Conservation (phyloP, 1,140 invertebrate genomes). For the Campoletis sonorensis region DNA sequence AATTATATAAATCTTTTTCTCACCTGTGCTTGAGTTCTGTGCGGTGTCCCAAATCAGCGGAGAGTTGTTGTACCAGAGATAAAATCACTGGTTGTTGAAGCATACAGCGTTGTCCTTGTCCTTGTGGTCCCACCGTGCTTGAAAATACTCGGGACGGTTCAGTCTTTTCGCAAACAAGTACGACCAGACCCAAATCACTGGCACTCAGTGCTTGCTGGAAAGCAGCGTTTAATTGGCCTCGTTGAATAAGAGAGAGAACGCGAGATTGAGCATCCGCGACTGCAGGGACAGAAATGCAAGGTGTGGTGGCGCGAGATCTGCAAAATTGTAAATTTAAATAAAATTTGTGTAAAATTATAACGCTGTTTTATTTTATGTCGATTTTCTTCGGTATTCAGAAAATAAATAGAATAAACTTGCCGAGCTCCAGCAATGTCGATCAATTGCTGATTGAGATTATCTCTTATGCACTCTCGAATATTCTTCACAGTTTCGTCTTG, state of each 20-base stretch:
- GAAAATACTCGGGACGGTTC: slow-evolving; percentile 87
- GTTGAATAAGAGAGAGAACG: slow-evolving; percentile 84
- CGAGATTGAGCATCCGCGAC: slow-evolving; percentile 78
- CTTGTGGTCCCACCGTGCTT: slow-evolving; percentile 78
- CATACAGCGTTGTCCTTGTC: slow-evolving; percentile 64
- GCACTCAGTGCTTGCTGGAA: slow-evolving; percentile 93
- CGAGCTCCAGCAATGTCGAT: slow-evolving; percentile 69
- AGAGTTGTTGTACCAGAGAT: slow-evolving; percentile 94
- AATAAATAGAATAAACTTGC: slow-evolving; percentile 54
- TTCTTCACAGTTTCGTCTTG: slow-evolving; percentile 69
- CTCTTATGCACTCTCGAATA: slow-evolving; percentile 69
- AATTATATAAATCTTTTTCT: too few species aligned
- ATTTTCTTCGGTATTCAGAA: not conserved
- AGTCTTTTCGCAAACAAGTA: slow-evolving; percentile 89
- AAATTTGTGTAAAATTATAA: not conserved
- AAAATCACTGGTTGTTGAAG: slow-evolving; percentile 90
- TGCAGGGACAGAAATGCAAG: slow-evolving; percentile 67
- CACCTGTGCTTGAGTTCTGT: slow-evolving; percentile 92
- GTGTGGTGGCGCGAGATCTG: slow-evolving; percentile 79
- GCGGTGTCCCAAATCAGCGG: slow-evolving; percentile 88
- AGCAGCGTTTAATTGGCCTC: slow-evolving; percentile 88
- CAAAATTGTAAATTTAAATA: not conserved
- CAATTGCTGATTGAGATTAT: slow-evolving; percentile 72
- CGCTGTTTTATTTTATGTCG: not conserved
- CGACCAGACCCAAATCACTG: slow-evolving; percentile 89